Conservation (phyloP, 2,888 invertebrate species). For the Microctonus hyperodae region DNA sequence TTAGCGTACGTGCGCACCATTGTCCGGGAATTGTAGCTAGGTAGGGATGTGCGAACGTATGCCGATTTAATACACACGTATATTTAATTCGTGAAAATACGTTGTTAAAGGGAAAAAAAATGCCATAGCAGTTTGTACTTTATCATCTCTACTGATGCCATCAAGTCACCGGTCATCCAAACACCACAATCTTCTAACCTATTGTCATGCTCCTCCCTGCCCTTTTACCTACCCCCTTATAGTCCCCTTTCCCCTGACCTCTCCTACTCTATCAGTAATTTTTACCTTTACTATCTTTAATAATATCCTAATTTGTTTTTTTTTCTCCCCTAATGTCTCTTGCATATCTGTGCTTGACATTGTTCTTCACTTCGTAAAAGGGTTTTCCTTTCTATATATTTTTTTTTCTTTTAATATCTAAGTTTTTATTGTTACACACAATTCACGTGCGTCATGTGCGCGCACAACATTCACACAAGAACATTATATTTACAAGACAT, state of each 20-base stretch:
- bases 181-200: constrained; percentile 14
- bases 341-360: constrained; percentile 37
- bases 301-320: constrained; percentile 15
- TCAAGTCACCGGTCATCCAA: constrained; percentile 10
- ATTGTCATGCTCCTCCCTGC: background rate
- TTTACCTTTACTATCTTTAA: constrained; percentile 3
- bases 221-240: constrained; percentile 23
- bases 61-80: constrained; percentile 1
- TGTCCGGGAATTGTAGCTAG: constrained; percentile 56
- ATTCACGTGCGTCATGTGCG: constrained; percentile 35
- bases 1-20: constrained; percentile 56
- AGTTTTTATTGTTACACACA: constrained; percentile 55
- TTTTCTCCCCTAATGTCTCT: background rate
- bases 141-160: constrained; percentile 16
- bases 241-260: constrained; percentile 35
- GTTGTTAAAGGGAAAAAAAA: constrained; percentile 3
- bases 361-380: constrained; percentile 57
- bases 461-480: constrained; percentile 17
- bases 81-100: constrained; percentile 3
- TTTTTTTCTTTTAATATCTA: constrained; percentile 39
- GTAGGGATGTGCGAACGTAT: constrained; percentile 51
- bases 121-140: constrained; percentile 12
- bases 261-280: background rate
- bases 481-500: constrained; percentile 16
- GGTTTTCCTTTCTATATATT: constrained; percentile 40